Conservation (phyloP, 2,113 vertebrate species). For the Grus americana region DNA sequence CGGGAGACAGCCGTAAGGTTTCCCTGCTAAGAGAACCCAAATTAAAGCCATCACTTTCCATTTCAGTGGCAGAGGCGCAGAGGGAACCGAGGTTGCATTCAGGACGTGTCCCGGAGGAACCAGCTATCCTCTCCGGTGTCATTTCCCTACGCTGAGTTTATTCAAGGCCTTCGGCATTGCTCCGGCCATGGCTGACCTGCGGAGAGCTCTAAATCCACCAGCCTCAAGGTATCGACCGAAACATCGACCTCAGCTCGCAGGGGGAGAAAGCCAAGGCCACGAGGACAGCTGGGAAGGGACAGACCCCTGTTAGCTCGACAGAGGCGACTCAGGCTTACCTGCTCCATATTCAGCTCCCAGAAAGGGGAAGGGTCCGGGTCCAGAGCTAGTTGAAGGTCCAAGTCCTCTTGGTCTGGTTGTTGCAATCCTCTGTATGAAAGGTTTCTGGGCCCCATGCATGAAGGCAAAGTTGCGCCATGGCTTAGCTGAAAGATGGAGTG, state of each 20-base stretch:
- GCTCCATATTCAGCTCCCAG: neutral
- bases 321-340: neutral
- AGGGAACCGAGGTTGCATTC: conserved; percentile 4
- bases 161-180: neutral
- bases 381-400: neutral
- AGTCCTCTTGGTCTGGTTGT: neutral
- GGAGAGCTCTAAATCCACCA: conserved; percentile 17
- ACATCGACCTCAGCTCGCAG: neutral
- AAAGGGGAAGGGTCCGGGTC: neutral
- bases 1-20: neutral
- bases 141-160: conserved; percentile 33
- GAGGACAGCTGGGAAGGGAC: neutral
- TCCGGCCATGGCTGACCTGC: neutral
- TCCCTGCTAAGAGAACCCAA: conserved; percentile 5
- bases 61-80: neutral
- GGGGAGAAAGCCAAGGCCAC: accelerated
- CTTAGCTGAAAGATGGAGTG: neutral
- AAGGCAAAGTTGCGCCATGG: neutral
- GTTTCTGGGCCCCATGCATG: accelerated
- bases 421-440: neutral
- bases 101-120: conserved; percentile 41
- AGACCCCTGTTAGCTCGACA: accelerated
- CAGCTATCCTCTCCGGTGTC: neutral
- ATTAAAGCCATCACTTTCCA: conserved; percentile 40
- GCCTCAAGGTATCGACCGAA: neutral